Conservation (phyloP, 2,888 invertebrate species). For the Ypsolopha scabrella region DNA sequence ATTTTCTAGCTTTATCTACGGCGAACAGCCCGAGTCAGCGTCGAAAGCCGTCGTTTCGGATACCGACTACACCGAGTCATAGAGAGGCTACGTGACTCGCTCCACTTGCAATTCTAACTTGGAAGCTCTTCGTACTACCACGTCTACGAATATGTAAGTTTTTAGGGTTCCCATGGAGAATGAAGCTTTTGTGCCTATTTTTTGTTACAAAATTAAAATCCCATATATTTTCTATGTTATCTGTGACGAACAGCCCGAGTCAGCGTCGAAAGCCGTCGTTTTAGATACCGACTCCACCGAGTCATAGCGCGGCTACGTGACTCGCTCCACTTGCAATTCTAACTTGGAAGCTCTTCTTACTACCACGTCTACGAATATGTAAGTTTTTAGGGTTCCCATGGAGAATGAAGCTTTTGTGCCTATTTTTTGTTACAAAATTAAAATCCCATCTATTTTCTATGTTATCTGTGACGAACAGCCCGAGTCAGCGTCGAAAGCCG, state of each 20-base stretch:
- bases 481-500: slow-evolving; percentile 1
- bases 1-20: not conserved
- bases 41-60: slow-evolving; percentile 16
- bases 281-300: slow-evolving; percentile 36
- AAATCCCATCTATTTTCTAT: not conserved
- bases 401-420: too few species aligned
- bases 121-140: slow-evolving; percentile 8
- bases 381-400: too few species aligned
- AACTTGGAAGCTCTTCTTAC: slow-evolving; percentile 7
- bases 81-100: slow-evolving; percentile 55
- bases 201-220: not conserved
- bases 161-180: too few species aligned
- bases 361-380: too few species aligned
- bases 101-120: slow-evolving; percentile 3
- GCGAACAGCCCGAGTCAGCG: not conserved
- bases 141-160: too few species aligned
- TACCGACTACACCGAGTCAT: slow-evolving; percentile 36
- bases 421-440: too few species aligned
- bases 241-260: not conserved
- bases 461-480: not conserved
- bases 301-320: slow-evolving; percentile 50
- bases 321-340: slow-evolving; percentile 20
- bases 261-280: slow-evolving; percentile 11
- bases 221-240: not conserved
- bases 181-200: too few species aligned